Evolutionary conservation across 2,113 vertebrate genomes (phyloP).

Genomic region (Tragelaphus buxtoni): DNA sequence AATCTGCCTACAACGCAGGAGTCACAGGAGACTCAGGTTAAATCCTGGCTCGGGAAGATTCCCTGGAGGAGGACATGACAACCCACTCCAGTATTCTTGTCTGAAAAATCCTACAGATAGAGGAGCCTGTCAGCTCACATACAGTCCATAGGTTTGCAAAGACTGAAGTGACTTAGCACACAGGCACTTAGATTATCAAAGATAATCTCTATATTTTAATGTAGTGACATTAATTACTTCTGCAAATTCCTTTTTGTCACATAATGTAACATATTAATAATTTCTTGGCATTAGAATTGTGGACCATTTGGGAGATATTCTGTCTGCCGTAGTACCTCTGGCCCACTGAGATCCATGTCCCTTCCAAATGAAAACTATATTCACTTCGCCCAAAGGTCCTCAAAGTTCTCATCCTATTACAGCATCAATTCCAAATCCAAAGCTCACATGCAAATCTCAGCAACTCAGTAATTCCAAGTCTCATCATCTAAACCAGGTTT

Average conservation of each 20-base stretch:
- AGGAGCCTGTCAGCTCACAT: neutral
- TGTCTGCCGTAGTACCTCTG: neutral
- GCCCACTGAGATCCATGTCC: neutral
- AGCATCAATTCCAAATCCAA: neutral
- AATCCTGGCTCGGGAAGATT: neutral
- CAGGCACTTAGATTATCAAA: neutral
- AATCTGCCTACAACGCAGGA: neutral
- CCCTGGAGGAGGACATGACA: neutral
- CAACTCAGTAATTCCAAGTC: neutral
- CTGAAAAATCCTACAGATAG: neutral
- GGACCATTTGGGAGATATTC: neutral
- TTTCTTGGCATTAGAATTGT: neutral
- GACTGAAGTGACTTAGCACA: neutral
- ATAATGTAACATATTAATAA: neutral
- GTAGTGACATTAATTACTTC: neutral
- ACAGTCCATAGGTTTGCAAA: neutral
- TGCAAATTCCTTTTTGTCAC: neutral
- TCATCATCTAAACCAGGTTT: neutral
- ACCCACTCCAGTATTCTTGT: neutral
- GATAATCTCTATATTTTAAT: neutral
- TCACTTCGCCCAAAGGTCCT: neutral
- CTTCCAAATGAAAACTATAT: neutral
- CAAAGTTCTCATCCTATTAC: neutral
- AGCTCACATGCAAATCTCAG: neutral
- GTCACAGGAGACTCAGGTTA: neutral